phyloP scores from a whole-genome alignment of 2,797 vertebrate genomes.

The Tragopan temminckii region DNA sequence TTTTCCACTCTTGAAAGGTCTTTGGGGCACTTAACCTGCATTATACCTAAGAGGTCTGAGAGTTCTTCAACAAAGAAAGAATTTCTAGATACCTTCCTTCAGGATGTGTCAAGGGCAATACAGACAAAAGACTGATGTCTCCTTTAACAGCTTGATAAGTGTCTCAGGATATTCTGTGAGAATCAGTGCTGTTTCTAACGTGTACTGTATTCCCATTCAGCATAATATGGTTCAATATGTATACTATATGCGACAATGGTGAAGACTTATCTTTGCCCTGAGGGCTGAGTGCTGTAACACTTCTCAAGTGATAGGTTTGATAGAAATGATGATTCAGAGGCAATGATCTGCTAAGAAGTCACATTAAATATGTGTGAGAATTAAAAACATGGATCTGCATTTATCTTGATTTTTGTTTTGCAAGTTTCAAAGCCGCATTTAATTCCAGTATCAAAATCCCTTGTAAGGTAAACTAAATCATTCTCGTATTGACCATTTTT shows the following conservation, averaged over 20 bases:
- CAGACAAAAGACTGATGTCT: constrained; percentile 91
- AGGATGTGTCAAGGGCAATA: constrained; percentile 89
- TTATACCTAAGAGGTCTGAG: constrained; percentile 85
- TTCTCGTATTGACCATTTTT: constrained; percentile 88
- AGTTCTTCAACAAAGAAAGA: constrained; percentile 88
- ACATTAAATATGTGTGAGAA: constrained; percentile 83
- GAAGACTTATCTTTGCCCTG: constrained; percentile 88
- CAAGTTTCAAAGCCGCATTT: constrained; percentile 86
- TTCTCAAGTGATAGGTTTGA: constrained; percentile 81
- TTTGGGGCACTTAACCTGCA: constrained; percentile 85
- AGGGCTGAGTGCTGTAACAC: constrained; percentile 82
- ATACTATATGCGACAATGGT: constrained; percentile 82
- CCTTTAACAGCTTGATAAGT: constrained; percentile 88
- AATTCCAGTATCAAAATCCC: constrained; percentile 83
- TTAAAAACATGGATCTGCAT: constrained; percentile 83
- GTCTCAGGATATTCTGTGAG: constrained; percentile 85
- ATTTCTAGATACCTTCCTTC: constrained; percentile 85
- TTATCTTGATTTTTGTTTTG: constrained; percentile 85
- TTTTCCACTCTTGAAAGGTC: constrained; percentile 83
- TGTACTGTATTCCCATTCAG: constrained; percentile 84
- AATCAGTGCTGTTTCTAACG: constrained; percentile 83
- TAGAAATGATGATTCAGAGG: constrained; percentile 80
- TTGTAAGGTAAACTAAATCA: constrained; percentile 87
- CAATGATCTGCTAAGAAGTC: constrained; percentile 73
- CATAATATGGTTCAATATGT: constrained; percentile 83